A percentile compares a stretch with the other conserved stretches of the same genome.
Evolutionary conservation across 2,797 vertebrate genomes (phyloP).

Genomic region (Graptemys geographica): DNA sequence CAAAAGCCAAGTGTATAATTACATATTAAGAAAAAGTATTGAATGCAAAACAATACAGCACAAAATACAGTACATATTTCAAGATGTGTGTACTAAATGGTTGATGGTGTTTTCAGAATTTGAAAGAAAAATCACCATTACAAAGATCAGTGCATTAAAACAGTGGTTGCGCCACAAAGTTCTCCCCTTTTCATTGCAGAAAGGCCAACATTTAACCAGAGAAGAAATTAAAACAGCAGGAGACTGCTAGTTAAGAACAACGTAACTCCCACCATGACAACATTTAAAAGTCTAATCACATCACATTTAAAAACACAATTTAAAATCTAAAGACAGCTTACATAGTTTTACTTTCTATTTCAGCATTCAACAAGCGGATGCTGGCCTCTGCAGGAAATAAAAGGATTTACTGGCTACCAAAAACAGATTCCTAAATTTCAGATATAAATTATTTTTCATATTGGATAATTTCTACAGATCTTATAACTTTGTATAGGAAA

Average conservation of each 20-base stretch:
- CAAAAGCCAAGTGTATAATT: not conserved
- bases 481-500: accelerated
- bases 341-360: not conserved
- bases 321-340: not conserved
- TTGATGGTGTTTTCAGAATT: not conserved
- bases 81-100: not conserved
- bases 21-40: not conserved
- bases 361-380: not conserved
- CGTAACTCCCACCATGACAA: not conserved
- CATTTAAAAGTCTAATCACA: not conserved
- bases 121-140: conserved; percentile 17
- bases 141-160: not conserved
- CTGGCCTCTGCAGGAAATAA: not conserved
- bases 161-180: not conserved
- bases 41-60: conserved; percentile 33
- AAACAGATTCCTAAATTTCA: not conserved
- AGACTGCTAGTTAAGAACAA: not conserved
- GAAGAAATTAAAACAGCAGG: not conserved
- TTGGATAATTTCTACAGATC: not conserved
- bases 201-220: not conserved
- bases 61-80: not conserved
- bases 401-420: not conserved
- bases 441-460: not conserved
- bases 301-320: not conserved
- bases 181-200: not conserved